These are phyloP conservation scores for Micrasema longulum DNA, from an alignment of 1,140 invertebrate species.

Conservation along the genomic window DNA sequence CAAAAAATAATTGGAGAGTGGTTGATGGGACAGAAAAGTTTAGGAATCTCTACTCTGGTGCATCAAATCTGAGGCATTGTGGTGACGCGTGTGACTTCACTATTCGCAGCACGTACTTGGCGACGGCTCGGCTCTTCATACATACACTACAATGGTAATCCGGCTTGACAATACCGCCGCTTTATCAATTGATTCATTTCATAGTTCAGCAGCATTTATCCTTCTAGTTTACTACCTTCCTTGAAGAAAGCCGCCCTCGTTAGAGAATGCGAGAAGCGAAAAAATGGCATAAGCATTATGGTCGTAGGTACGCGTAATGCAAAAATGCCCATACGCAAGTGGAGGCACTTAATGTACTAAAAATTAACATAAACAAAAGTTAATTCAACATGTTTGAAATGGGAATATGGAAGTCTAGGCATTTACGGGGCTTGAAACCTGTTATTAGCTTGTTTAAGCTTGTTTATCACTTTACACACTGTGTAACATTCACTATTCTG, in stretches of 20 bases:
- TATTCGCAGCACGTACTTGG: constrained; percentile 18
- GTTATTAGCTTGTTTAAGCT: too few species aligned
- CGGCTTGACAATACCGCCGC: constrained; percentile 47
- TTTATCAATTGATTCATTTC: constrained; percentile 53
- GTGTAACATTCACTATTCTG: too few species aligned
- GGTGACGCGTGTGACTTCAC: constrained; percentile 28
- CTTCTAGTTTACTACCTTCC: constrained; percentile 6
- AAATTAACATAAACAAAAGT: too few species aligned
- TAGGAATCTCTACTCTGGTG: background rate
- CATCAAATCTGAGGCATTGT: constrained; percentile 10
- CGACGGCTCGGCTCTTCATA: constrained; percentile 30
- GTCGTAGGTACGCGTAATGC: too few species aligned
- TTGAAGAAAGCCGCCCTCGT: constrained; percentile 47
- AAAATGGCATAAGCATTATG: constrained; percentile 21
- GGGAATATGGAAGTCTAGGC: too few species aligned
- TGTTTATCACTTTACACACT: too few species aligned
- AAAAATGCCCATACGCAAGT: too few species aligned
- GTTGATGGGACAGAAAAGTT: too few species aligned
- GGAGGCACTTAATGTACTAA: too few species aligned
- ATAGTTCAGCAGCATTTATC: constrained; percentile 43
- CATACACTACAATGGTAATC: constrained; percentile 47
- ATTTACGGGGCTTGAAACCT: too few species aligned
- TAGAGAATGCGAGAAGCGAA: constrained; percentile 28
- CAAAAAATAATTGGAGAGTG: too few species aligned
- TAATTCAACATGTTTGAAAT: too few species aligned